Percentiles rank a stretch among this genome's conserved stretches.
Conservation (phyloP, 1,140 invertebrate species). For the Eciton burchellii region DNA sequence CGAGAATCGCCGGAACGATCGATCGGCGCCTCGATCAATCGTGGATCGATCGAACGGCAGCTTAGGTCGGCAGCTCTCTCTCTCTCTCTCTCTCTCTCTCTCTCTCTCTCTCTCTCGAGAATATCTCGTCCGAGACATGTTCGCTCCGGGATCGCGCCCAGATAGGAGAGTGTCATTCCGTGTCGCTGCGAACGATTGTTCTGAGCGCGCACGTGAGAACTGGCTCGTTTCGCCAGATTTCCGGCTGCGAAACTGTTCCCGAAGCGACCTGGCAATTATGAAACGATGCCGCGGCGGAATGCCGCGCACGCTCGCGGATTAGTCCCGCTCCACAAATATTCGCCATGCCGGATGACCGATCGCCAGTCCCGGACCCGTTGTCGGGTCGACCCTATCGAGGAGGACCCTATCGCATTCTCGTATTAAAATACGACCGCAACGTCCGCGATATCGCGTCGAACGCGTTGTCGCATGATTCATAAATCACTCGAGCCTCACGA, state of each 20-base stretch:
- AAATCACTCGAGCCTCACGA: too few relatives aligned
- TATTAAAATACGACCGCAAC: slow-evolving; percentile 68
- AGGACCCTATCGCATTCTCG: slow-evolving; percentile 52
- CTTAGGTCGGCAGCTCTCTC: too few relatives aligned
- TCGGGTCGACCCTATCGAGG: slow-evolving; percentile 54
- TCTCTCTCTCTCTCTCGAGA: too few relatives aligned
- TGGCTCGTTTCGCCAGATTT: background rate
- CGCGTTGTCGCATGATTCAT: slow-evolving; percentile 46
- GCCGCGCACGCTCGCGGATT: slow-evolving; percentile 33
- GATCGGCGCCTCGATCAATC: slow-evolving; percentile 1
- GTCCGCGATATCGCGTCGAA: slow-evolving; percentile 59
- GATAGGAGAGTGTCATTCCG: too few relatives aligned
- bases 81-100: too few relatives aligned
- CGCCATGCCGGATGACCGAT: background rate
- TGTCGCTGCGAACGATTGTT: too few relatives aligned
- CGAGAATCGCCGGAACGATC: slow-evolving; percentile 3
- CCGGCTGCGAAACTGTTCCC: background rate
- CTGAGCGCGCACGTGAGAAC: background rate
- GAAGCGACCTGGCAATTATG: background rate
- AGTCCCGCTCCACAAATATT: slow-evolving; percentile 58
- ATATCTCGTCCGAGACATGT: too few relatives aligned
- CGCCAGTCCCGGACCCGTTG: slow-evolving; percentile 32
- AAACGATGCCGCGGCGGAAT: slow-evolving; percentile 13
- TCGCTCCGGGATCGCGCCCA: too few relatives aligned
- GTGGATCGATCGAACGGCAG: background rate